A percentile compares a stretch with the other conserved stretches of the same genome.
These are phyloP conservation scores for Drosophila leonis DNA, from an alignment of 2,888 invertebrate species.

Conservation along the genomic window DNA sequence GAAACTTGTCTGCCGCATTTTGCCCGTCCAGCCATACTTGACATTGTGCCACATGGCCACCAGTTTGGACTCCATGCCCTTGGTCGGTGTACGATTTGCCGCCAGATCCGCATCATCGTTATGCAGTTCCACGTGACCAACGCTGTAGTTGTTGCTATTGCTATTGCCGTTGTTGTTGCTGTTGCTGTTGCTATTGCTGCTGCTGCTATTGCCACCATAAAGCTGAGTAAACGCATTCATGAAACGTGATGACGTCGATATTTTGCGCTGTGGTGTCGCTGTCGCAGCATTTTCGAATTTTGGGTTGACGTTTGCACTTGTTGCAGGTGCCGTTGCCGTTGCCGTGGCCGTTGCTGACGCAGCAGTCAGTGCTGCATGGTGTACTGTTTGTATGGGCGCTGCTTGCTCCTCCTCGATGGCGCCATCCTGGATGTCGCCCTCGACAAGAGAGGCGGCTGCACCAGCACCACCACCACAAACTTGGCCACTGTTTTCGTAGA, in stretches of 20 bases:
- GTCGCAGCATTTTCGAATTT: conserved; percentile 60
- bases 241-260: conserved; percentile 84
- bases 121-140: conserved; percentile 59
- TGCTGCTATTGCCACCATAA: conserved; percentile 63
- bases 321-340: conserved; percentile 23
- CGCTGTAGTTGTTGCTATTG: conserved; percentile 18
- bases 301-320: conserved; percentile 50
- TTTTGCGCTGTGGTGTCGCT: conserved; percentile 84
- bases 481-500: conserved; percentile 66
- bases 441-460: conserved; percentile 26
- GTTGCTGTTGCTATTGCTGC: conserved; percentile 14
- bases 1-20: conserved; percentile 89
- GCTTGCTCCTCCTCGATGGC: conserved; percentile 81
- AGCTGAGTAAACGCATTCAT: conserved; percentile 85
- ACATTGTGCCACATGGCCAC: conserved; percentile 97
- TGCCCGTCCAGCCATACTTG: conserved; percentile 94
- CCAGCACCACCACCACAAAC: background rate
- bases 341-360: conserved; percentile 37
- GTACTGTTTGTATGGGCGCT: conserved; percentile 79
- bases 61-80: conserved; percentile 92
- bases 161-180: conserved; percentile 23
- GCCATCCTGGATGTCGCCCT: conserved; percentile 59
- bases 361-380: conserved; percentile 32
- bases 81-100: conserved; percentile 83
- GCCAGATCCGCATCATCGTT: conserved; percentile 71